Percentiles rank a stretch among this genome's conserved stretches.
Conservation (phyloP, 2,888 invertebrate genomes). For the Tanypteryx hageni region DNA sequence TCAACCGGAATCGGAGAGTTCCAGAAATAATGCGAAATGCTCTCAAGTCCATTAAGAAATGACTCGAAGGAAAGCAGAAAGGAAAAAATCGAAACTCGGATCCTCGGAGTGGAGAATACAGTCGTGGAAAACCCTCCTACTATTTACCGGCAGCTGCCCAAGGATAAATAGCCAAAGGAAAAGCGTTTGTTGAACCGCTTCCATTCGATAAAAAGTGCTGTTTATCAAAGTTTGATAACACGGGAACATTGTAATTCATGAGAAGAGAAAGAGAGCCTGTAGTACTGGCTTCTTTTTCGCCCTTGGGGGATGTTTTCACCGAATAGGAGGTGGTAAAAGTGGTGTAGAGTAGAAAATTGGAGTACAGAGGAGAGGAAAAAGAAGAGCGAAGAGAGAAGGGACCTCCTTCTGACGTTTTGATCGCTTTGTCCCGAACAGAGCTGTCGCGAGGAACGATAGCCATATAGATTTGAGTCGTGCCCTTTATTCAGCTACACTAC, state of each 20-base stretch:
- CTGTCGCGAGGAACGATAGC: background rate
- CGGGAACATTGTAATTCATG: background rate
- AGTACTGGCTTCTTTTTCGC: no score
- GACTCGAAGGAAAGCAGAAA: background rate
- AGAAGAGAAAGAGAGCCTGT: background rate
- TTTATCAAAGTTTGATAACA: background rate
- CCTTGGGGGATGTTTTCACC: no score
- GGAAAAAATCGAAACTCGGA: background rate
- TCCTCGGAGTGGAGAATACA: background rate
- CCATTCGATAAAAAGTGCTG: background rate
- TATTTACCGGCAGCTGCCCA: background rate
- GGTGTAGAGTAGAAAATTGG: no score
- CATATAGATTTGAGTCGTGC: background rate
- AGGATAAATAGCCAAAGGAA: background rate
- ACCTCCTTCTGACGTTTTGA: background rate
- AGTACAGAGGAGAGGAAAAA: background rate
- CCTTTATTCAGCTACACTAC: background rate
- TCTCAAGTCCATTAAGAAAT: no score
- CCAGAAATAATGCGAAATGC: no score
- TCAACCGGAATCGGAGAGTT: no score
- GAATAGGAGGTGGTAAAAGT: no score
- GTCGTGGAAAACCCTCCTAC: background rate
- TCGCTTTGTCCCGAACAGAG: background rate
- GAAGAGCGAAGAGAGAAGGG: background rate
- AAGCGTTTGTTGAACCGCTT: slow-evolving; percentile 12